Base-by-base conservation (phyloP, 2,113 vertebrate species). In the Aplodontia rufa region DNA sequence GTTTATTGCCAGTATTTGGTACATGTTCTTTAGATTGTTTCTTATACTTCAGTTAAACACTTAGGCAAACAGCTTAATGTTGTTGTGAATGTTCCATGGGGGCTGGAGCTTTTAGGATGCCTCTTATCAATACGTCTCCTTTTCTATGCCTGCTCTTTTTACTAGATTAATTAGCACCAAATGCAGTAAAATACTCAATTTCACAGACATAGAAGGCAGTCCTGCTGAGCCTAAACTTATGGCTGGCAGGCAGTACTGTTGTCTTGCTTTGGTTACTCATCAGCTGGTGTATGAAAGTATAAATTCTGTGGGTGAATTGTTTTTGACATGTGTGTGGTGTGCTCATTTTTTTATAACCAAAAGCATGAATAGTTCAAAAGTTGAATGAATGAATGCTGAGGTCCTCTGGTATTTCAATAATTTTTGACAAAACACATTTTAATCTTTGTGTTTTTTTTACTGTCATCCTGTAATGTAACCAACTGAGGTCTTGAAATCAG, bases 1-100 rank as follows among this genome's bases (percentile, higher is more conserved):
- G 26, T 96, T 95, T 94, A 92, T 93, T 96, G 72, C 85, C 81
- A 92, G 92, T 45, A 85, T 96, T 94, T 92, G 75, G 40, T 95
- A 53, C 85, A 69, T 64, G 37, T 80, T 96, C 84, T 97, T 89
- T 91, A 95, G 75, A 90, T 93, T 75, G 53, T 84, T 83, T 95
- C 81, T 94, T 97, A 69, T 82, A 53, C 94, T 97, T 97, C 51
- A 94, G 66, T 94, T 71, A 93, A 35, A 88, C 13, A 66, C 53
- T 93, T 92, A 79, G 62, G 93, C 37, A 96, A 42, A 75, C 69
- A 92, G 28, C 40, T 90, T 94, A 84, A 94, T 96, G 84, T 95
- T 93, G 82, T 96, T 95, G 76, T 35, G 78, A 95, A 62, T 49
- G 26, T 93, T 96, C 72, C 81, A 86, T 55, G 45, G 53, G 40